Base-by-base conservation (phyloP, 2,113 vertebrate genomes). In the Psittacara wagleri region DNA sequence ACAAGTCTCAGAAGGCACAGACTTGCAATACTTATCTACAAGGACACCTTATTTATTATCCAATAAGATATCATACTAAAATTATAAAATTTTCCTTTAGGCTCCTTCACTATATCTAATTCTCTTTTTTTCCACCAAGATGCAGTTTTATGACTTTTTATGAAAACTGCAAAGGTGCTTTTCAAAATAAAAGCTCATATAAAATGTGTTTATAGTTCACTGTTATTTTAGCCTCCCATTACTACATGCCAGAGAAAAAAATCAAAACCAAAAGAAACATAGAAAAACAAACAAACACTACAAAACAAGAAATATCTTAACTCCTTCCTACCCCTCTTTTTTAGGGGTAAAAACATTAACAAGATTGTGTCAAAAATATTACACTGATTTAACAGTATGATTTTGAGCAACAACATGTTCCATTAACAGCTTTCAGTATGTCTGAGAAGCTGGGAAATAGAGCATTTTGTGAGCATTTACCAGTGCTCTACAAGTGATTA, bases 1-100 rank as follows among this genome's bases (percentile, higher is more conserved):
- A 66, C 55, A 89, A 78, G 52, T 84, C 95, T 96, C 93, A 76
- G 66, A 51, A 93, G 94, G 92, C 35, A 67, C 37, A 70, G n/a
- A 33, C 22, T 84, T 68, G 35, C 68, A 61, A 90, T 78, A 66
- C 18, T 73, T 91, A 52, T 81, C 67, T 68, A 88, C 59, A 92
- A 92, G 48, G 51, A 68, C 8, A 6, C 61, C 70, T 93, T 92
- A 96, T 96, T 97, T 96, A 91, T 83, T 94, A 96, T 12, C 8
- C 74, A 95, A 35, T 91, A 92, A 94, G 23, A 83, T 77, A 76
- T 9, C 88, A 49, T 31, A 67, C 66, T 85, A 89, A 90, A 92
- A 82, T 89, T 67, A 78, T 88, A 68, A 83, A 44, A 44, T 84
- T 78, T 92, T 91, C 62, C 64, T 86, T 94, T 79, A 81, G 3